Evolutionary conservation across 2,888 invertebrate genomes (phyloP).

Genomic region (Troides oblongomaculatus): DNA sequence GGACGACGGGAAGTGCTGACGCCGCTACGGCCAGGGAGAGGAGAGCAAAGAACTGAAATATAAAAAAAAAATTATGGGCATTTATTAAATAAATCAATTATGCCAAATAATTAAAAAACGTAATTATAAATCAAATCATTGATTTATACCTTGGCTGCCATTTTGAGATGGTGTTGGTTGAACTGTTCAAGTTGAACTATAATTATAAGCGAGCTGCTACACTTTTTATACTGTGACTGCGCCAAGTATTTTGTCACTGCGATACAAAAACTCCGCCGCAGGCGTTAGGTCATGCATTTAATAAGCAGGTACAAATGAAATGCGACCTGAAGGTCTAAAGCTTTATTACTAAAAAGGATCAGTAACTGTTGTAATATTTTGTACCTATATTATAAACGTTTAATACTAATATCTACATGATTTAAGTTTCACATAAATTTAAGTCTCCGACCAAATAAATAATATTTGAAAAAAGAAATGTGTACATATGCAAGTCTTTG

Average conservation of each 20-base stretch:
- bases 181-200: slow-evolving; percentile 54
- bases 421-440: too few species aligned
- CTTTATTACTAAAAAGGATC: background rate
- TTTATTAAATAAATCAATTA: background rate
- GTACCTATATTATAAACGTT: too few species aligned
- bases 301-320: slow-evolving; percentile 11
- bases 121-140: background rate
- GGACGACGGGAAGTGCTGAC: slow-evolving; percentile 43
- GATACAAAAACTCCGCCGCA: slow-evolving; percentile 10
- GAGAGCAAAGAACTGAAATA: slow-evolving; percentile 53
- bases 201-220: slow-evolving; percentile 42
- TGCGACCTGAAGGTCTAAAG: background rate
- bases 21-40: slow-evolving; percentile 52
- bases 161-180: slow-evolving; percentile 63
- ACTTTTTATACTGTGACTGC: slow-evolving; percentile 57
- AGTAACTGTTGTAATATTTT: background rate
- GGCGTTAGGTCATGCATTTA: slow-evolving; percentile 16
- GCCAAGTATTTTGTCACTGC: slow-evolving; percentile 39
- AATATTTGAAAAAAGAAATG: too few species aligned
- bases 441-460: too few species aligned
- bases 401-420: too few species aligned
- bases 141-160: slow-evolving; percentile 64
- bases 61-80: background rate
- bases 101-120: background rate
- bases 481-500: too few species aligned